These are phyloP conservation scores for Gallinago undulata DNA, from an alignment of 2,113 vertebrate species.

Conservation along the genomic window DNA sequence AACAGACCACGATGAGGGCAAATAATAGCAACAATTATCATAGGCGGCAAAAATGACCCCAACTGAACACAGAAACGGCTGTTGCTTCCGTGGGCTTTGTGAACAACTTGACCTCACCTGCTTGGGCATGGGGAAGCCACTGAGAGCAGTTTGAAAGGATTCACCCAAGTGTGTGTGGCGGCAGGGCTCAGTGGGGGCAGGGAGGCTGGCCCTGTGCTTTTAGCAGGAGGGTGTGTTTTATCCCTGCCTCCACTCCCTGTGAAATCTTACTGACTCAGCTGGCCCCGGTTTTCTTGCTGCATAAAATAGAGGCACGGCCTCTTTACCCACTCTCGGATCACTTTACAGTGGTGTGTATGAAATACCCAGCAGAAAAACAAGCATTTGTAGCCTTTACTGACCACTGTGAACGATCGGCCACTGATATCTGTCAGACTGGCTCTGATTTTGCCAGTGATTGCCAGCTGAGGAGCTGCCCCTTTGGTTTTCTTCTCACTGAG, in stretches of 20 bases:
- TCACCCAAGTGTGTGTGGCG: background rate
- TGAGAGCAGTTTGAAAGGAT: background rate
- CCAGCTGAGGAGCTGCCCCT: slow-evolving; percentile 1
- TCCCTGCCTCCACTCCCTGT: background rate
- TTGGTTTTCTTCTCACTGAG: slow-evolving; percentile 1
- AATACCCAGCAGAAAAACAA: rapidly evolving
- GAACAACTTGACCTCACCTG: background rate
- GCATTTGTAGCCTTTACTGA: background rate
- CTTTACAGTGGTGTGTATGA: rapidly evolving
- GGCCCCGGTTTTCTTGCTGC: background rate
- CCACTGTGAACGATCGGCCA: background rate
- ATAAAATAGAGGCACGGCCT: rapidly evolving
- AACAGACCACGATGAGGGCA: background rate
- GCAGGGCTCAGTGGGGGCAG: background rate
- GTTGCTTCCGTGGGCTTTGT: background rate
- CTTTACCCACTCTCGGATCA: rapidly evolving
- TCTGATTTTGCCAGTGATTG: background rate
- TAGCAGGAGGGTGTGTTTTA: background rate
- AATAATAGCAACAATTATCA: background rate
- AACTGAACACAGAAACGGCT: background rate
- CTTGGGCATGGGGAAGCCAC: background rate
- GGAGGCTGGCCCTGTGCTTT: background rate
- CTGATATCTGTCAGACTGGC: background rate
- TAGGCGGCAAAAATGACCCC: background rate
- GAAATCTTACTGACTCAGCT: background rate